Evolutionary conservation across 2,113 vertebrate species (phyloP).

Genomic region (Apistogramma diplotaenia): DNA sequence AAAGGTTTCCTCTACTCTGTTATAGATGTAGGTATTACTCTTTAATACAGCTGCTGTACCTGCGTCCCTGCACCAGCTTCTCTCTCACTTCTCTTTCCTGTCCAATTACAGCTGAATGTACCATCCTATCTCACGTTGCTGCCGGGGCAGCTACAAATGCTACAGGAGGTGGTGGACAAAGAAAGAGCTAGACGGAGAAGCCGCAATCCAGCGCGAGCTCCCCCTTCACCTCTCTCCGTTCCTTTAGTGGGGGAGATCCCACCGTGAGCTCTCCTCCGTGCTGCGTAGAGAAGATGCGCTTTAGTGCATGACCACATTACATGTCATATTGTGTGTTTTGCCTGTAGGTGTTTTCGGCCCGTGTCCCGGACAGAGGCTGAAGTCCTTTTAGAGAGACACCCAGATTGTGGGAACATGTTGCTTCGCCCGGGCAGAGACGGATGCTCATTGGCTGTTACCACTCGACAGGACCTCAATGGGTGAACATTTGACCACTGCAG

Average conservation of each 20-base stretch:
- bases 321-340: background rate
- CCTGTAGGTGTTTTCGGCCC: conserved; percentile 81
- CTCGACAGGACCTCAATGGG: conserved; percentile 80
- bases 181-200: conserved; percentile 76
- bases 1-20: conserved; percentile 86
- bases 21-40: conserved; percentile 76
- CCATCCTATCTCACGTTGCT: conserved; percentile 81
- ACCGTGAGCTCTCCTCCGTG: conserved; percentile 66
- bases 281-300: background rate
- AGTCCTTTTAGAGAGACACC: conserved; percentile 80
- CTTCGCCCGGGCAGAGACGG: conserved; percentile 82
- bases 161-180: conserved; percentile 81
- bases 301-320: background rate
- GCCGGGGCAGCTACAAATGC: conserved; percentile 84
- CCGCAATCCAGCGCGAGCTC: conserved; percentile 68
- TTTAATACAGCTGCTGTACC: background rate
- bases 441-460: conserved; percentile 79
- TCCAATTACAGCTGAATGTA: conserved; percentile 76
- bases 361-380: conserved; percentile 85
- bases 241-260: conserved; percentile 77
- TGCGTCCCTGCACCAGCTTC: background rate
- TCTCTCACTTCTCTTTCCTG: background rate
- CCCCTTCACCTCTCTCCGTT: conserved; percentile 71
- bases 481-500: conserved; percentile 52
- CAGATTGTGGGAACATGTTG: conserved; percentile 83